Evolutionary conservation across 2,888 invertebrate species (phyloP), one percentile per base, ranked within the genome.

Genomic region (Scaptomyza flava): DNA sequence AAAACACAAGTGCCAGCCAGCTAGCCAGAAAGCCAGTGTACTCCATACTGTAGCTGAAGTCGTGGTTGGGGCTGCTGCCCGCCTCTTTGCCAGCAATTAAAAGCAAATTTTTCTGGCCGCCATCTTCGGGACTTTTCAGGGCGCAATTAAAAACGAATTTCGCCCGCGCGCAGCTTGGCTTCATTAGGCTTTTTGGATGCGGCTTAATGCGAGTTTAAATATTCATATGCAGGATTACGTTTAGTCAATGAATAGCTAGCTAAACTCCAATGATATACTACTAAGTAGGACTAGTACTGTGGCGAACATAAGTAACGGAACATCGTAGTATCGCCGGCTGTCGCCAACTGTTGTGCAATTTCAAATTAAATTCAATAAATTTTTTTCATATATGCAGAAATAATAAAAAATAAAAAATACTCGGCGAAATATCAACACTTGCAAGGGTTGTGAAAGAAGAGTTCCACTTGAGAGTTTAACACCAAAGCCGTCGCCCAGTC

Each of bases 141-240:
- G 68, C 57, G 89, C 85, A 88, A 88, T 88, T 88, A 88, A 88
- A 88, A 89, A 89, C 85, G 75, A 89, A 88, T 88, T 89, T 85
- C 71, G 81, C 80, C 85, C 68, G 17, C 41, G 41, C 41, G 41
- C 41, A 41, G 41, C 41, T 41, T 41, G 63, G 85, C 87, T 89
- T 89, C 81, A 88, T 87, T 87, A 87, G 85, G 47, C 75, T 41
- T 41, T 41, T 41, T 17, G 50, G 58, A 56, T 27, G 75, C 66
- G 51, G 64, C 52, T 41, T 68, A 79, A 68, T 64, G 73, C 66
- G 65, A 57, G 48, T 70, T 72, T 82, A 83, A 83, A 87, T 81
- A 83, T 83, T 83, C 82, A 83, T 83, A 85, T 77, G 78, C 59
- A 17, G 59, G 58, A 42, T 72, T 72, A 67, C 41, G 42, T 34